Percentiles rank a stretch among this genome's conserved stretches.
These are phyloP conservation scores for Meiosimyza decipiens DNA, from an alignment of 2,888 invertebrate genomes.

Conservation along the genomic window DNA sequence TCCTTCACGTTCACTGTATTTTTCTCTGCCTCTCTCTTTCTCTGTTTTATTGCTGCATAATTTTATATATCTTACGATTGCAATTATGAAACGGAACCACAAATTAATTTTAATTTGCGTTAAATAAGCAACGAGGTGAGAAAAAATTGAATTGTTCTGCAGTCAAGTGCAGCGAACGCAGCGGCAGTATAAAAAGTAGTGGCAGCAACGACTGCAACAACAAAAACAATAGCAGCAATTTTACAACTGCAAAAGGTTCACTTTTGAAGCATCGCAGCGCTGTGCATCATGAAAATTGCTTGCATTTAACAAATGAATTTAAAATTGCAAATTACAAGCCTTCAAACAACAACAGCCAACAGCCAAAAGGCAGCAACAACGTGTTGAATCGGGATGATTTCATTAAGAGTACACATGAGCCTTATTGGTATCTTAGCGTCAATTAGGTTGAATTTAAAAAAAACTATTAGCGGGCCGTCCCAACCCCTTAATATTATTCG, in stretches of 20 bases:
- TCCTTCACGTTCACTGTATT: background rate
- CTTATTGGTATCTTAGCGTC: too few species aligned
- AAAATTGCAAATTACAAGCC: constrained; percentile 29
- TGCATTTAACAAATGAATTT: constrained; percentile 22
- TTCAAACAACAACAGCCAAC: constrained; percentile 6
- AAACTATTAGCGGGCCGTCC: too few species aligned
- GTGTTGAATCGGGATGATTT: too few species aligned
- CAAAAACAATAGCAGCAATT: constrained; percentile 10
- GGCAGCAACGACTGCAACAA: background rate
- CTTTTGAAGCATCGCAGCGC: background rate
- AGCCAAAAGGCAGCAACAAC: too few species aligned
- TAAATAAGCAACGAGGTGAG: constrained; percentile 51
- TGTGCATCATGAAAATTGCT: background rate
- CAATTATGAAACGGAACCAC: constrained; percentile 47
- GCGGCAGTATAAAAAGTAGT: background rate
- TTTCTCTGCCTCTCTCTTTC: background rate
- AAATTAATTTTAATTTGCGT: constrained; percentile 53
- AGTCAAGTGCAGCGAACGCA: constrained; percentile 7
- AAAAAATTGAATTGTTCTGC: constrained; percentile 39
- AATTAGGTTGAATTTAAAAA: too few species aligned
- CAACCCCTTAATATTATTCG: too few species aligned
- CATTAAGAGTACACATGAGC: too few species aligned
- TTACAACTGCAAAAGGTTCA: constrained; percentile 5
- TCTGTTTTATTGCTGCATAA: background rate
- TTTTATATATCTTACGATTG: background rate